A percentile compares a stretch with the other conserved stretches of the same genome.
These are phyloP conservation scores for Upupa epops DNA, from an alignment of 2,113 vertebrate genomes.

Conservation along the genomic window DNA sequence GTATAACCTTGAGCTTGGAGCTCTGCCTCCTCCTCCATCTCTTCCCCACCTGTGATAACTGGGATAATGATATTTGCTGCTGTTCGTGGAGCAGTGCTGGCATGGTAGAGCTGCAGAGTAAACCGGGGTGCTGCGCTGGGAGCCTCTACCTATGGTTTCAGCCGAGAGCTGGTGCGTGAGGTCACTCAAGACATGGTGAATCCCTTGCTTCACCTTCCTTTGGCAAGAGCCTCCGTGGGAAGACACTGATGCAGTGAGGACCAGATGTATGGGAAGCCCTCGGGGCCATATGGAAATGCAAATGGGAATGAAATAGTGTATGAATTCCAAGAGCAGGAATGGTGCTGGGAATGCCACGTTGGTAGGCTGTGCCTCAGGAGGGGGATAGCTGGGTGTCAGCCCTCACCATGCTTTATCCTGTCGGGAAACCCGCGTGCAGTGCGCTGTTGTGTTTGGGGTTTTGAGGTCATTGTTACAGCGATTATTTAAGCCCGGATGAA, in stretches of 20 bases:
- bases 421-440: slow-evolving; percentile 41
- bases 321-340: neutral
- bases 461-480: slow-evolving; percentile 64
- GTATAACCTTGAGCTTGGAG: slow-evolving; percentile 12
- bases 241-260: neutral
- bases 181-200: neutral
- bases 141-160: neutral
- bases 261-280: slow-evolving; percentile 47
- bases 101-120: neutral
- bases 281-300: slow-evolving; percentile 50
- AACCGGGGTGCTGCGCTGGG: neutral
- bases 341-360: neutral
- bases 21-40: neutral
- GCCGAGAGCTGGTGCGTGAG: accelerated
- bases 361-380: neutral
- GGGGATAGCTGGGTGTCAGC: neutral
- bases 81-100: neutral
- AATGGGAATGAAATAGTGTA: slow-evolving; percentile 14
- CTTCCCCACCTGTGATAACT: neutral
- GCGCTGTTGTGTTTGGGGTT: slow-evolving; percentile 51
- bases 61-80: neutral
- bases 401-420: neutral
- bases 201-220: slow-evolving; percentile 27
- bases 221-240: neutral
- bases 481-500: slow-evolving; percentile 67